Percentiles rank a stretch among this genome's conserved stretches.
Conservation (phyloP, 2,113 vertebrate species). For the Cottus gobio region DNA sequence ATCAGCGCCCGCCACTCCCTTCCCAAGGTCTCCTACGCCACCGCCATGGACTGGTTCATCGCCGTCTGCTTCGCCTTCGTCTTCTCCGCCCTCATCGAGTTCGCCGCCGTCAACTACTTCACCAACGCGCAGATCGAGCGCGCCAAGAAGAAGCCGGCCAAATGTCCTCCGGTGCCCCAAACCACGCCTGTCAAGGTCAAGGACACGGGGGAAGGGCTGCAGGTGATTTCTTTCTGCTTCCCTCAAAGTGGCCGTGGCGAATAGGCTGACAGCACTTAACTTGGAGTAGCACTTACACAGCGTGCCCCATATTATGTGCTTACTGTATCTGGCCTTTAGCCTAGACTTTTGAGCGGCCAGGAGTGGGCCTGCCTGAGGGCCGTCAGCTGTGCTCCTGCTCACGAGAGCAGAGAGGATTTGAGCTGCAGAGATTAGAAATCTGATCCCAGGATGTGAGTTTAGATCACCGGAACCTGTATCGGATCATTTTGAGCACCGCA, state of each 20-base stretch:
- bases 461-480: not conserved
- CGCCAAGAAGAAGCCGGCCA: constrained; percentile 91
- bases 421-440: constrained; percentile 7
- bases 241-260: constrained; percentile 31
- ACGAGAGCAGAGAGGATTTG: not conserved
- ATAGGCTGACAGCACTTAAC: constrained; percentile 45
- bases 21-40: constrained; percentile 98
- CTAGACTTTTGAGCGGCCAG: constrained; percentile 15
- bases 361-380: constrained; percentile 35
- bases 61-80: constrained; percentile 99
- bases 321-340: constrained; percentile 42
- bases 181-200: constrained; percentile 84
- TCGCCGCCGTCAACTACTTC: constrained; percentile 99
- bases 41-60: constrained; percentile 99
- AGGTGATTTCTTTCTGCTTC: constrained; percentile 80
- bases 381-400: constrained; percentile 39
- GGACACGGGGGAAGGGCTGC: constrained; percentile 84
- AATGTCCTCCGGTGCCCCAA: constrained; percentile 84
- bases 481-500: not conserved
- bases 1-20: constrained; percentile 99
- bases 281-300: constrained; percentile 57
- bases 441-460: not conserved
- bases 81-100: constrained; percentile 98
- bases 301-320: constrained; percentile 52
- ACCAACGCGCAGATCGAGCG: constrained; percentile 92